Conservation (phyloP, 2,888 invertebrate species). For the Drosophila monieri region DNA sequence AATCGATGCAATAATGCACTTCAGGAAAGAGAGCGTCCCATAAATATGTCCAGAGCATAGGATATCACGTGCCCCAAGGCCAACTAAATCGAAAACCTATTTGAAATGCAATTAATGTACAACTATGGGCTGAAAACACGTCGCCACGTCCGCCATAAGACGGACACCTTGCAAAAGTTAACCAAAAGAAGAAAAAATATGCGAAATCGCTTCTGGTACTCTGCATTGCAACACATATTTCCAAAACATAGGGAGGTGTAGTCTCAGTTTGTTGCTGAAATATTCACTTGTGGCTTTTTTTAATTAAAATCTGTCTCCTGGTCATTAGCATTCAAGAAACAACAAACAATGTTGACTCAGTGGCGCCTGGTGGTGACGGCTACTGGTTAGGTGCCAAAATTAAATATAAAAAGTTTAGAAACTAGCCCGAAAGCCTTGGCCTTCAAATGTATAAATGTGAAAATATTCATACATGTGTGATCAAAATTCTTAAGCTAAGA, state of each 20-base stretch:
- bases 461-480: not conserved
- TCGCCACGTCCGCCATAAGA: constrained; percentile 59
- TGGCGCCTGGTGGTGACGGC: constrained; percentile 47
- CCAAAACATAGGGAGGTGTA: constrained; percentile 3
- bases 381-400: constrained; percentile 62
- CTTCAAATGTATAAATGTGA: constrained; percentile 47
- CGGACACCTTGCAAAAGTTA: constrained; percentile 63
- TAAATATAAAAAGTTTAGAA: constrained; percentile 46
- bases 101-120: constrained; percentile 71
- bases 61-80: constrained; percentile 72
- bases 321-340: constrained; percentile 29
- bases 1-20: constrained; percentile 38
- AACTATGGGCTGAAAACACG: constrained; percentile 38
- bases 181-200: constrained; percentile 13
- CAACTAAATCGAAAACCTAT: constrained; percentile 47
- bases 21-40: constrained; percentile 32
- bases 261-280: constrained; percentile 4
- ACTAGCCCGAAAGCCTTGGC: constrained; percentile 62
- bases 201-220: constrained; percentile 31
- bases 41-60: constrained; percentile 59
- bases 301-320: constrained; percentile 28
- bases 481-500: not conserved
- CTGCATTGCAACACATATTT: constrained; percentile 34
- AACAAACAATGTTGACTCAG: constrained; percentile 15
- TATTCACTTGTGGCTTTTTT: constrained; percentile 1